Conservation (phyloP, 2,113 vertebrate species). For the Limanda limanda region DNA sequence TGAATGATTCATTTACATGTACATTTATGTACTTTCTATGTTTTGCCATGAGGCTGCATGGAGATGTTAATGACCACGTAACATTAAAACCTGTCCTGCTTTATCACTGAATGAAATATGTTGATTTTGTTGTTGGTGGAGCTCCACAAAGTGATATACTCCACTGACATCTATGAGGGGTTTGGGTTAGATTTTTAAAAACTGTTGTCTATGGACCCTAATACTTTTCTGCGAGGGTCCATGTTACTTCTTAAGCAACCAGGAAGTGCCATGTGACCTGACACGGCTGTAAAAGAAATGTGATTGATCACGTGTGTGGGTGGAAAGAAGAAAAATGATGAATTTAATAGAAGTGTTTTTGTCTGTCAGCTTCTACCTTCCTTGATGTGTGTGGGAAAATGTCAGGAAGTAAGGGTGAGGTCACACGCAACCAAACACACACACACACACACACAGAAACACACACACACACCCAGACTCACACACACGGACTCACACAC, state of each 20-base stretch:
- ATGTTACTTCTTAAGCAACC: not conserved
- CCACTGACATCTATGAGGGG: no score
- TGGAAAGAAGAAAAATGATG: constrained; percentile 49
- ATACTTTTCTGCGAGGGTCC: not conserved
- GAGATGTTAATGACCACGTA: no score
- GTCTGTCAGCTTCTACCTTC: constrained; percentile 48
- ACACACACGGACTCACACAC: not conserved
- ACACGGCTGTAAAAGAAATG: constrained; percentile 21
- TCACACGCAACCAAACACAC: constrained; percentile 28
- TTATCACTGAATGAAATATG: no score
- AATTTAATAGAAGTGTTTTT: constrained; percentile 57
- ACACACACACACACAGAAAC: not conserved
- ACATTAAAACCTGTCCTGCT: no score
- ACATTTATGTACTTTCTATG: no score
- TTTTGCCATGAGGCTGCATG: no score
- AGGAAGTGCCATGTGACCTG: not conserved
- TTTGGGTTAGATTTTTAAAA: no score
- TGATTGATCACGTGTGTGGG: constrained; percentile 62
- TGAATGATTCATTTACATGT: no score
- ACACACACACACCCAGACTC: not conserved
- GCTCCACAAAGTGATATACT: no score
- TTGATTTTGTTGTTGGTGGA: no score
- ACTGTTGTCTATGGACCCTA: no score
- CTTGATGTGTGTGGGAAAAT: constrained; percentile 73
- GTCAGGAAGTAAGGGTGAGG: constrained; percentile 56